Evolutionary conservation across 1,140 invertebrate species (phyloP), one percentile per base, ranked within the genome.

Genomic region (Drosophila burlai): DNA sequence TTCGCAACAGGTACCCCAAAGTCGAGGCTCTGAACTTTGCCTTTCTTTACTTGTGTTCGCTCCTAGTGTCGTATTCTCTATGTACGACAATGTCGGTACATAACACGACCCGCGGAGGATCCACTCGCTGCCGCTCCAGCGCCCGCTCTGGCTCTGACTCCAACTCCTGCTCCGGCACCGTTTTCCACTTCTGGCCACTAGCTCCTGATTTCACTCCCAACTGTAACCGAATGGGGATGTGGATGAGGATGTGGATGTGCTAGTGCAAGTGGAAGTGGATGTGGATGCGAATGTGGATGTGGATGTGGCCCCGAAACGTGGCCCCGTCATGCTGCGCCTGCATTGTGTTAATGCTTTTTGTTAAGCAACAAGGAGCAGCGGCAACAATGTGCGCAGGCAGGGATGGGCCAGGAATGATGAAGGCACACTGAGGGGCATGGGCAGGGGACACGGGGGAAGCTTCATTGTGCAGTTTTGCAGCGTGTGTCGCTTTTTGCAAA

Each of bases 261-360:
- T 43, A 62, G 60, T 75, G 58, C 9, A 47, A 47, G 59, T 67
- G 64, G 11, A 63, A 2, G 38, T 66, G 66, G 21, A 36, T 13
- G 31, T 3, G 31, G 3, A 65, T 45, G 67, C 29, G 63, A 31
- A 69, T 43, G 24, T 24, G 24, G 24, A 63, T 63, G 61, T 65
- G 66, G 26, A 68, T 72, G 73, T 89, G 84, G 76, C 75, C 61
- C 61, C 75, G 45, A 74, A 78, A 67, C 82, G 78, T 76, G 62
- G 71, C 72, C 76, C 85, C 84, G 84, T 87, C 84, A 87, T 84
- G 84, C 81, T 87, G 84, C 84, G 84, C 84, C 85, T 90, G 84
- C 78, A 90, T 89, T 89, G 84, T 89, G 84, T 89, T 89, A 89
- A 89, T 89, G 84, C 84, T 89, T 89, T 89, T 89, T 87, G 84